These are phyloP conservation scores for Panagrolaimus sp. DNA, from an alignment of 1,140 invertebrate genomes.

Conservation along the genomic window DNA sequence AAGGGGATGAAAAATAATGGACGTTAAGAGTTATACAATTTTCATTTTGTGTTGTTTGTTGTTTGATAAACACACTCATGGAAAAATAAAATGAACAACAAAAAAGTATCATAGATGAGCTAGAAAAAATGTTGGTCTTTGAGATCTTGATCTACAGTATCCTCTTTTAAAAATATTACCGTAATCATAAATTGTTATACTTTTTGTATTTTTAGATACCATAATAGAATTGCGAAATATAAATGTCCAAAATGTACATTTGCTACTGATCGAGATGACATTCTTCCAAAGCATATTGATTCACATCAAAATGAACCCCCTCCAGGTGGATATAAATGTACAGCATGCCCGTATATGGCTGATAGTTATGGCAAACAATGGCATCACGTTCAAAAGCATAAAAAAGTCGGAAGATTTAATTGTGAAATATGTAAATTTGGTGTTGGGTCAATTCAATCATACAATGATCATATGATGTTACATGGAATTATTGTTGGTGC, in stretches of 20 bases:
- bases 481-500: background rate
- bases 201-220: background rate
- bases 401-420: conserved; percentile 3
- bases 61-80: too few species aligned
- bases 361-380: conserved; percentile 14
- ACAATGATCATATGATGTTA: conserved; percentile 2
- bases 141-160: too few species aligned
- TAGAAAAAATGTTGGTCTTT: too few species aligned
- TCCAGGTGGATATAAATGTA: conserved; percentile 1
- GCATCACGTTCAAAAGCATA: conserved; percentile 12
- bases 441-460: conserved; percentile 3
- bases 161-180: too few species aligned
- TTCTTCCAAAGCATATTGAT: conserved; percentile 6
- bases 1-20: too few species aligned
- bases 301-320: conserved; percentile 13
- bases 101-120: too few species aligned
- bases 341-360: background rate
- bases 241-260: background rate
- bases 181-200: too few species aligned
- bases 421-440: conserved; percentile 6
- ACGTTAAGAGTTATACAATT: too few species aligned
- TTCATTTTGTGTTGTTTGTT: too few species aligned
- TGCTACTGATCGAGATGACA: background rate
- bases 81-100: too few species aligned
- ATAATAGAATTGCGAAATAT: conserved; percentile 2